Percentiles rank a stretch among this genome's conserved stretches.
These are phyloP conservation scores for Amblyraja radiata DNA, from an alignment of 2,797 vertebrate genomes.

Conservation along the genomic window DNA sequence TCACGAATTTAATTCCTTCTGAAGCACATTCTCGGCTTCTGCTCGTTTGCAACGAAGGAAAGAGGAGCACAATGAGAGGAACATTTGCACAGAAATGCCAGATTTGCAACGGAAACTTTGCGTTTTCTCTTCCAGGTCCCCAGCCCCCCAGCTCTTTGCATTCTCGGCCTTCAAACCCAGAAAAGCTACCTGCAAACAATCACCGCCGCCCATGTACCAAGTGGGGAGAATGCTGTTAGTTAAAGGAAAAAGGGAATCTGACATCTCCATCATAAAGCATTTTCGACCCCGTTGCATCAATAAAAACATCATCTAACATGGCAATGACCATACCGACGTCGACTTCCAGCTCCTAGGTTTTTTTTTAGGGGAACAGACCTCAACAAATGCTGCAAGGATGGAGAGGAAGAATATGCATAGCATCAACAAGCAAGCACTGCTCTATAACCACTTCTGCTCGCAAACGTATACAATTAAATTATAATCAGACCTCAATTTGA, in stretches of 20 bases:
- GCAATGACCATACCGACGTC: not conserved
- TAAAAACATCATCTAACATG: not conserved
- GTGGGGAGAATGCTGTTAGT: not conserved
- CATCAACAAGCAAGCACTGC: not conserved
- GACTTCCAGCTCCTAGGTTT: not conserved
- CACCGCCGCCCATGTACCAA: not conserved
- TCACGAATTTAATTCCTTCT: not conserved
- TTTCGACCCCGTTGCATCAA: not conserved
- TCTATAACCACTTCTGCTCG: not conserved
- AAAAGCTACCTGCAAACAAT: not conserved
- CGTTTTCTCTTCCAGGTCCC: not conserved
- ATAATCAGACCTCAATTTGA: not conserved
- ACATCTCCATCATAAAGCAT: constrained; percentile 7
- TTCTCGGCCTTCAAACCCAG: not conserved
- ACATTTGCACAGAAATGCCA: not conserved
- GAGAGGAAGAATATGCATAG: not conserved
- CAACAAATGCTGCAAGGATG: constrained; percentile 10
- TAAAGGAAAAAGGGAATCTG: not conserved
- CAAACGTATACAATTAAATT: not conserved
- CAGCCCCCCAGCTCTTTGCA: no score
- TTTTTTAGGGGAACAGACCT: not conserved
- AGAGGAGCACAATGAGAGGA: not conserved
- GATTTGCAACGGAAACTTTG: constrained; percentile 1
- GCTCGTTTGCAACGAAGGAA: no score
- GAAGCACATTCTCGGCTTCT: not conserved